These are phyloP conservation scores for Triplophysa siluroides DNA, from an alignment of 2,113 vertebrate species.

Conservation along the genomic window DNA sequence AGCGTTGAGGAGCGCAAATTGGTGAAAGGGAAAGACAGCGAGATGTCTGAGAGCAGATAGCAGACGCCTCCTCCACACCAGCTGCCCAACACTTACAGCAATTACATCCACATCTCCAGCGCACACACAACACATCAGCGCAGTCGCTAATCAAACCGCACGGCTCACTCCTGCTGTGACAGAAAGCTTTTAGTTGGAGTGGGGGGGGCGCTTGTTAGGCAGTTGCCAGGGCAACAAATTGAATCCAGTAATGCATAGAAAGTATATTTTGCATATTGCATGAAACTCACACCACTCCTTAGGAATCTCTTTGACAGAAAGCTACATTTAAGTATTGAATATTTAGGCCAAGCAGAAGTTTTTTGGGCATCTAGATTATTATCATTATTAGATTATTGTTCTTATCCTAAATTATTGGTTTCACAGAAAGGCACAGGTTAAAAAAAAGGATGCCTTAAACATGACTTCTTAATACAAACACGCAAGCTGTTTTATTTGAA, in stretches of 20 bases:
- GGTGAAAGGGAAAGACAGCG: conserved; percentile 14
- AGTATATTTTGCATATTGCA: conserved; percentile 20
- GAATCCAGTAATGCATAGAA: conserved; percentile 57
- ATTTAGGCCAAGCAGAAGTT: no score
- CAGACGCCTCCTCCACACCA: conserved; percentile 39
- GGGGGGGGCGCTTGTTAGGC: conserved; percentile 60
- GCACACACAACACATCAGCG: conserved; percentile 30
- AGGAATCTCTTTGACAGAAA: background rate
- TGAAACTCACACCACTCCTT: background rate
- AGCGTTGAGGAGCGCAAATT: background rate
- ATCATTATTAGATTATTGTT: no score
- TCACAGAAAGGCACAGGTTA: no score
- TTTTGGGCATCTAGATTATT: no score
- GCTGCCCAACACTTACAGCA: conserved; percentile 54
- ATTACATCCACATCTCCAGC: conserved; percentile 46
- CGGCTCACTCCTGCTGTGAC: conserved; percentile 23
- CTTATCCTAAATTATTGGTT: no score
- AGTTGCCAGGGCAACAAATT: conserved; percentile 72
- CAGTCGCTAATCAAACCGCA: conserved; percentile 43
- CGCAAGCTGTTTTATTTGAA: no score
- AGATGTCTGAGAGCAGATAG: conserved; percentile 28
- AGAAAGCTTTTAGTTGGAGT: conserved; percentile 38
- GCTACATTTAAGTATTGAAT: background rate
- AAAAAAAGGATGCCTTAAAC: no score
- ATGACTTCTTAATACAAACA: no score